Conservation (phyloP, 2,888 invertebrate genomes). For the Eupithecia centaureata region DNA sequence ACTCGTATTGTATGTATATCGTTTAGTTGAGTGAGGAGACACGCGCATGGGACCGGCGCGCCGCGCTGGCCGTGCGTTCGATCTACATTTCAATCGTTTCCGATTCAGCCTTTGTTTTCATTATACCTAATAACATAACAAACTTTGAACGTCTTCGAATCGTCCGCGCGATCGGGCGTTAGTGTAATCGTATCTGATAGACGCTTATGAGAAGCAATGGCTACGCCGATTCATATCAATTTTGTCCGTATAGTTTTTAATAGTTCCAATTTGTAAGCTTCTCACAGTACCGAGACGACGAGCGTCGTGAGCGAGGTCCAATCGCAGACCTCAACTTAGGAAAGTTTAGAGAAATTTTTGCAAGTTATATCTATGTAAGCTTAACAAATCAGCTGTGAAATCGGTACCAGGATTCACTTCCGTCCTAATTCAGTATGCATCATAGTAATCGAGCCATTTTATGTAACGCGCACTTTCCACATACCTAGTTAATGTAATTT, state of each 20-base stretch:
- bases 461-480: conserved; percentile 81
- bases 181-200: conserved; percentile 77
- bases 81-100: conserved; percentile 55
- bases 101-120: conserved; percentile 53
- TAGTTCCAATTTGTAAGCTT: conserved; percentile 82
- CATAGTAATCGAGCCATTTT: conserved; percentile 84
- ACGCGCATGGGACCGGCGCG: neutral
- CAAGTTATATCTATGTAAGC: conserved; percentile 80
- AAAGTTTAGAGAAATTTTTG: conserved; percentile 77
- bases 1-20: neutral
- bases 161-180: conserved; percentile 69
- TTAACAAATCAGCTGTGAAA: conserved; percentile 82
- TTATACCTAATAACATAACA: conserved; percentile 47
- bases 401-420: conserved; percentile 84
- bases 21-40: neutral
- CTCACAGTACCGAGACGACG: conserved; percentile 73
- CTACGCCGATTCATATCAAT: conserved; percentile 82
- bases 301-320: conserved; percentile 67
- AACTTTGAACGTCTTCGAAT: conserved; percentile 62
- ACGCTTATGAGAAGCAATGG: conserved; percentile 79
- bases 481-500: conserved; percentile 76
- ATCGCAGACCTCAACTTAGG: conserved; percentile 64
- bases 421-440: conserved; percentile 84
- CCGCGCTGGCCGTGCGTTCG: conserved; percentile 51
- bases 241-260: conserved; percentile 82